Conservation (phyloP, 2,797 vertebrate species). For the Acipenser oxyrinchus region DNA sequence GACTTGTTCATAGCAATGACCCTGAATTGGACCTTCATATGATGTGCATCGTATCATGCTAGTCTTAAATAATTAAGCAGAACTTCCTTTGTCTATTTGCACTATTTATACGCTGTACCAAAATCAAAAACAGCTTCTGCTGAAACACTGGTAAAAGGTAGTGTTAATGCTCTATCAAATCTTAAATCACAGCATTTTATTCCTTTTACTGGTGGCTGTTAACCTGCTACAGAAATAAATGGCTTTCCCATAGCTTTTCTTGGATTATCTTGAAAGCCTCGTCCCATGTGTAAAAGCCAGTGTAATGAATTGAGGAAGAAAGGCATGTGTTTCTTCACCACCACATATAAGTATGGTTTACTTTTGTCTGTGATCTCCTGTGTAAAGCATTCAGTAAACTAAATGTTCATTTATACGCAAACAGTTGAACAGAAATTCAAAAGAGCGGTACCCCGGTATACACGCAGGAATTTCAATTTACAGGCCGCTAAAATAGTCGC, state of each 20-base stretch:
- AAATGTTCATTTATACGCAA: slow-evolving; percentile 35
- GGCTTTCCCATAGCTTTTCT: slow-evolving; percentile 34
- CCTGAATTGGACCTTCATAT: slow-evolving; percentile 15
- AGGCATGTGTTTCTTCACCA: slow-evolving; percentile 6
- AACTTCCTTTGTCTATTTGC: slow-evolving; percentile 18
- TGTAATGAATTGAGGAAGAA: background rate
- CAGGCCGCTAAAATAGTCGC: slow-evolving; percentile 48
- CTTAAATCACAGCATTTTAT: slow-evolving; percentile 32
- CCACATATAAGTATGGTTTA: slow-evolving; percentile 41
- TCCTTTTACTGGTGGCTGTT: slow-evolving; percentile 48
- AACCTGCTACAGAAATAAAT: slow-evolving; percentile 44
- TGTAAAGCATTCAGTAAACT: slow-evolving; percentile 29
- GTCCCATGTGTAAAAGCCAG: slow-evolving; percentile 21
- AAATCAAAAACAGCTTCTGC: slow-evolving; percentile 15
- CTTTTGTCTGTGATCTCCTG: slow-evolving; percentile 45
- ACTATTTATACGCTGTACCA: slow-evolving; percentile 17
- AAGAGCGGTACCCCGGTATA: slow-evolving; percentile 44
- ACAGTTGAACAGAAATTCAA: slow-evolving; percentile 46
- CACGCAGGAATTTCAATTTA: slow-evolving; percentile 47
- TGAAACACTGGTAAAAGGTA: slow-evolving; percentile 7
- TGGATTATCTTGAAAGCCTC: slow-evolving; percentile 52
- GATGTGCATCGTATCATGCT: slow-evolving; percentile 9
- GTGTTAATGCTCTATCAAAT: slow-evolving; percentile 12
- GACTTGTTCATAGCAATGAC: slow-evolving; percentile 5
- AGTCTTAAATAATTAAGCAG: slow-evolving; percentile 19